Conservation (phyloP, 1,140 invertebrate genomes). For the Archivesica marissinica region DNA sequence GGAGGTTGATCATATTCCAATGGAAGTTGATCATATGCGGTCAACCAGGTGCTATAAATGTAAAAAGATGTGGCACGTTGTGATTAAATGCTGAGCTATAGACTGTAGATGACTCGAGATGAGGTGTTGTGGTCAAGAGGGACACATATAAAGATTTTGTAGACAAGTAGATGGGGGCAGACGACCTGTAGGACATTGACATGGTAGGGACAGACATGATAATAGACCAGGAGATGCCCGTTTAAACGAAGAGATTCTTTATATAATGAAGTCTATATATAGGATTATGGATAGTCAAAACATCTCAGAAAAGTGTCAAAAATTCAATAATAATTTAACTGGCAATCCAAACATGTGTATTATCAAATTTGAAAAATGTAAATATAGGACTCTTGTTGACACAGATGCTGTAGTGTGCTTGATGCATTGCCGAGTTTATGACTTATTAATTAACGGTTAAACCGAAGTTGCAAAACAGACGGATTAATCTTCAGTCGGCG, state of each 20-base stretch:
- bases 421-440: constrained; percentile 15
- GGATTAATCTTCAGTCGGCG: constrained; percentile 7
- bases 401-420: constrained; percentile 25
- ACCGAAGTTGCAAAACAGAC: background rate
- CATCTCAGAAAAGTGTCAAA: background rate
- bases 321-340: background rate
- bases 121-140: background rate
- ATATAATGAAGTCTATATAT: background rate
- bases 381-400: constrained; percentile 36
- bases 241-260: background rate
- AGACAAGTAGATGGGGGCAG: background rate
- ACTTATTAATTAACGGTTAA: constrained; percentile 11
- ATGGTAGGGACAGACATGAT: no score
- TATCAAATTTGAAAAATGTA: constrained; percentile 10
- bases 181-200: background rate
- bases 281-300: background rate
- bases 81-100: background rate
- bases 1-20: background rate
- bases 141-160: constrained; percentile 18
- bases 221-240: background rate
- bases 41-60: background rate
- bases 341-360: constrained; percentile 23
- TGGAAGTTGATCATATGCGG: background rate
- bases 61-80: background rate
- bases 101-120: background rate